phyloP scores from a whole-genome alignment of 64 coral and sea anemone species.

The Montipora sp. region DNA sequence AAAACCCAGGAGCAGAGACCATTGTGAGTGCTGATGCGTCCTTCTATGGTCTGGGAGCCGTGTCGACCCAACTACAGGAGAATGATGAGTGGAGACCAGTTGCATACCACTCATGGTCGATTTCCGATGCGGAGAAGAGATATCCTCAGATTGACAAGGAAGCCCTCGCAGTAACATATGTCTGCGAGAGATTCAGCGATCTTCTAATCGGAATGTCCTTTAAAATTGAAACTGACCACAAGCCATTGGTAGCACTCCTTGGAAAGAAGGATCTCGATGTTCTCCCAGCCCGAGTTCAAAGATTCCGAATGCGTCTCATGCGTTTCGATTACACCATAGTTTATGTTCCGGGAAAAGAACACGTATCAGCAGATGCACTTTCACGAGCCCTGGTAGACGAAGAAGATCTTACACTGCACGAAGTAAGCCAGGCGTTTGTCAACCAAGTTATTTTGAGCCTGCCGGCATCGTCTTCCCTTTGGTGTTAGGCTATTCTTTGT shows the following conservation, averaged over 20 bases:
- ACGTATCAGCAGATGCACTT: conserved; percentile 11
- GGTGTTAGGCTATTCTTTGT: too few relatives aligned
- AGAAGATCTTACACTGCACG: background rate
- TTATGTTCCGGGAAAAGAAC: conserved; percentile 55
- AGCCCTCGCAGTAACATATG: background rate
- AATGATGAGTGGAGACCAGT: too few relatives aligned
- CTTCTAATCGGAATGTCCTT: conserved; percentile 14
- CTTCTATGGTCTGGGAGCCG: too few relatives aligned
- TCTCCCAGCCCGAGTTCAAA: conserved; percentile 32
- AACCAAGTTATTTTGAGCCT: conserved; percentile 8
- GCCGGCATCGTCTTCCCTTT: too few relatives aligned
- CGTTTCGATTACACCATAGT: conserved; percentile 34
- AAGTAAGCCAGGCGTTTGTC: conserved; percentile 32
- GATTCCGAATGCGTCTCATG: conserved; percentile 44
- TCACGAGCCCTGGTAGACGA: conserved; percentile 29
- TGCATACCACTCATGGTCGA: too few relatives aligned
- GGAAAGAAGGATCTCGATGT: conserved; percentile 6
- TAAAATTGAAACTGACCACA: conserved; percentile 23
- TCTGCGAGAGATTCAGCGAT: conserved; percentile 26
- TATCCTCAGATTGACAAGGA: too few relatives aligned
- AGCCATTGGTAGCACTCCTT: background rate
- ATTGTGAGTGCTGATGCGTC: too few relatives aligned
- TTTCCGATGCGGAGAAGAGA: too few relatives aligned
- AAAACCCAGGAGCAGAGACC: too few relatives aligned
- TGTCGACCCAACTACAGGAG: too few relatives aligned